Evolutionary conservation across 2,797 vertebrate genomes (phyloP), one percentile per base, ranked within the genome.

Genomic region (Picus viridis): DNA sequence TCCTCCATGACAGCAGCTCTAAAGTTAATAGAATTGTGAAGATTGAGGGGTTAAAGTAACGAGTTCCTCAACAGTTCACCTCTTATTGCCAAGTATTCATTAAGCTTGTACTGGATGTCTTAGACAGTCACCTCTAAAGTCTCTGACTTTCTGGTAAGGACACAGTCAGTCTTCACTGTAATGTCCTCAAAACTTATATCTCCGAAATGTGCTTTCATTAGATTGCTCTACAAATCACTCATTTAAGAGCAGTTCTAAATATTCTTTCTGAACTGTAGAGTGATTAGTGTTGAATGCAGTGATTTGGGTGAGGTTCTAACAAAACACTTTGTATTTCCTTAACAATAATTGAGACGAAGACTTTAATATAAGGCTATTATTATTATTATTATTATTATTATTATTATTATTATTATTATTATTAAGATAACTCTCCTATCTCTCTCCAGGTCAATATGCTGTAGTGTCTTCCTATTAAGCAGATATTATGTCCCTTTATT

Each of bases 401-500:
- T 96, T 95, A 45, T 45, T 64, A 96, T 96, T 95, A 45, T 47
- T 45, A 18, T 45, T 47, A 9, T 53, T 93, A 89, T 97, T 98
- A 97, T 97, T 97, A 97, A 98, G 97, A 96, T 98, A 97, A 97
- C 96, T 97, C 97, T 96, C 93, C 93, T 96, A 96, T 96, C 95
- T 97, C 86, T 97, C 92, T 97, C 70, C 90, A 96, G 97, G 97
- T 98, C 97, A 98, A 97, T 98, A 98, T 96, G 93, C 90, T 96
- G 92, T 95, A 94, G 96, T 96, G 96, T 88, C 89, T 97, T 96
- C 94, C 96, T 96, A 97, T 98, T 98, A 98, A 97, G 95, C 75
- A 97, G 96, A 97, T 97, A 98, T 97, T 98, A 98, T 97, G 96
- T 96, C 86, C 92, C 97, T 97, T 97, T 97, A 98, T 97, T 97